phyloP scores from a whole-genome alignment of 2,888 invertebrate species.

The Campoletis raptor region DNA sequence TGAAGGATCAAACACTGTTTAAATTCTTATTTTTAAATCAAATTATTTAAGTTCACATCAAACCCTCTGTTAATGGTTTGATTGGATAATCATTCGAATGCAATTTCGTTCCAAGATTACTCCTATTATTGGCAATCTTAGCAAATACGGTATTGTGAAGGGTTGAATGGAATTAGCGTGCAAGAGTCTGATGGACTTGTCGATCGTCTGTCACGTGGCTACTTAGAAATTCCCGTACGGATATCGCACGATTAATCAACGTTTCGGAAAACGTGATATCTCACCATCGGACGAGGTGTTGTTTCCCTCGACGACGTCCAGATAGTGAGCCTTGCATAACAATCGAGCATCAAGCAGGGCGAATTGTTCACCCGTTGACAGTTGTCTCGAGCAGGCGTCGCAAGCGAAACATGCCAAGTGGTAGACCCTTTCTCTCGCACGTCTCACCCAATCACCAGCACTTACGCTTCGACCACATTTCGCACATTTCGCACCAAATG shows the following conservation, averaged over 20 bases:
- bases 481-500: constrained; percentile 97
- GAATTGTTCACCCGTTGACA: constrained; percentile 97
- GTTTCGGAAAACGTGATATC: constrained; percentile 74
- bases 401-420: constrained; percentile 99
- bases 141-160: not conserved
- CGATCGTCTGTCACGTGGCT: constrained; percentile 1
- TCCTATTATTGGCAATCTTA: not conserved
- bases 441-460: constrained; percentile 97
- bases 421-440: constrained; percentile 96
- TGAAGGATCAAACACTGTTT: too few relatives aligned
- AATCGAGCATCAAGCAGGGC: constrained; percentile 97
- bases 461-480: constrained; percentile 97
- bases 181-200: not conserved
- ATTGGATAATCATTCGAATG: not conserved
- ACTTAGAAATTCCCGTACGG: constrained; percentile 8
- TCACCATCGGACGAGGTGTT: constrained; percentile 95
- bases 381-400: constrained; percentile 95
- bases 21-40: too few relatives aligned
- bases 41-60: not conserved
- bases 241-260: constrained; percentile 40
- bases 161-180: not conserved
- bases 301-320: constrained; percentile 94
- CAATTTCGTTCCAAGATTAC: not conserved
- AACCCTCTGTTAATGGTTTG: too few relatives aligned
- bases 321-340: constrained; percentile 97